Evolutionary conservation across 2,797 vertebrate genomes (phyloP).

Genomic region (Lepus oiostolus): DNA sequence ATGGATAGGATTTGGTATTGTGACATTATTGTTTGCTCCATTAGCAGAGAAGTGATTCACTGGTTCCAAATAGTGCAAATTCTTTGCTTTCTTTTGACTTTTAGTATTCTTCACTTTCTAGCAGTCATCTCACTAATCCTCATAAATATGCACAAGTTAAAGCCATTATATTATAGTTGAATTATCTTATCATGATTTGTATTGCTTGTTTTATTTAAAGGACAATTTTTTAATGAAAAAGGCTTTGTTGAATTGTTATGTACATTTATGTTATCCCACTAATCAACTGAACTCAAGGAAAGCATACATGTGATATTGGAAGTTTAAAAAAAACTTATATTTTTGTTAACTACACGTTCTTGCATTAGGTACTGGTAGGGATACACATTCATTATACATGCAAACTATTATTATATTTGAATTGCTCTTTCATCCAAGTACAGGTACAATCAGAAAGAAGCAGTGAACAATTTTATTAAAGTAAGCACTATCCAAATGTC

Average conservation of each 20-base stretch:
- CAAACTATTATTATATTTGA: conserved; percentile 76
- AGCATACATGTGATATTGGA: conserved; percentile 79
- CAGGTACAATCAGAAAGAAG: conserved; percentile 79
- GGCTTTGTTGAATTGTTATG: conserved; percentile 63
- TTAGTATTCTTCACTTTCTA: conserved; percentile 44
- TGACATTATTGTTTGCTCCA: neutral
- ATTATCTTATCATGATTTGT: neutral
- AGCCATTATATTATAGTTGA: neutral
- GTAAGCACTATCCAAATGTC: conserved; percentile 80
- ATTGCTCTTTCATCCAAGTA: conserved; percentile 79
- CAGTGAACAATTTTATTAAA: conserved; percentile 83
- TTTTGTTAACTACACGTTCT: conserved; percentile 85
- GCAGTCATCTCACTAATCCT: conserved; percentile 34
- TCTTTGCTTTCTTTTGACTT: neutral
- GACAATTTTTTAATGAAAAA: neutral
- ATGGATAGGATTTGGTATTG: neutral
- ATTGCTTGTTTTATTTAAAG: conserved; percentile 41
- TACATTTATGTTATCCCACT: conserved; percentile 64
- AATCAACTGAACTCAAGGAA: conserved; percentile 72
- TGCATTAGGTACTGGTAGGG: conserved; percentile 79
- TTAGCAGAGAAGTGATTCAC: neutral
- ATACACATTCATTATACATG: conserved; percentile 80
- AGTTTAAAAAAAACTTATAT: conserved; percentile 71
- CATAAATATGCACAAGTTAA: conserved; percentile 20
- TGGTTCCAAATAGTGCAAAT: conserved; percentile 57